A percentile compares a stretch with the other conserved stretches of the same genome.
Conservation (phyloP, 2,888 invertebrate genomes). For the Cylindroiulus punctatus region DNA sequence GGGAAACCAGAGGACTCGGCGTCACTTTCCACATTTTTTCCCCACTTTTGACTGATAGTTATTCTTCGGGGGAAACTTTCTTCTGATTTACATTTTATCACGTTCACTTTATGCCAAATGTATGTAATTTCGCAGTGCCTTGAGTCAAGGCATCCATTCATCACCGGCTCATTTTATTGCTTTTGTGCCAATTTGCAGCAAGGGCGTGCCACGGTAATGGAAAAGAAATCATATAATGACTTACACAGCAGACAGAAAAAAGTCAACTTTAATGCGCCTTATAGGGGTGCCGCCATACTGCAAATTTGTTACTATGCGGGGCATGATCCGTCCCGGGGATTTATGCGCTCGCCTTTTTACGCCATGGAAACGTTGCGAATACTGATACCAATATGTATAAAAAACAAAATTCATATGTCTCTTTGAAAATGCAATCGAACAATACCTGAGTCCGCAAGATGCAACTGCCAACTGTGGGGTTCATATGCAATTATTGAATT, state of each 20-base stretch:
- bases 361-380: not conserved
- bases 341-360: slow-evolving; percentile 14
- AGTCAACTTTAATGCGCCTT: slow-evolving; percentile 39
- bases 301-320: slow-evolving; percentile 50
- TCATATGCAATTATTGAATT: too few species aligned
- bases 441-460: too few species aligned
- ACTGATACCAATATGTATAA: not conserved
- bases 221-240: slow-evolving; percentile 51
- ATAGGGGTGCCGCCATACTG: slow-evolving; percentile 41
- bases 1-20: not conserved
- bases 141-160: slow-evolving; percentile 53
- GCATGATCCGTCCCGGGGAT: slow-evolving; percentile 40
- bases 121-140: slow-evolving; percentile 53
- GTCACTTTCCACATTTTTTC: slow-evolving; percentile 42
- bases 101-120: slow-evolving; percentile 51
- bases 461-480: too few species aligned
- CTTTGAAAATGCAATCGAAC: not conserved
- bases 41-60: slow-evolving; percentile 51
- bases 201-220: slow-evolving; percentile 51
- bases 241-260: slow-evolving; percentile 46
- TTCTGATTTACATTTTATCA: slow-evolving; percentile 53
- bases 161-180: slow-evolving; percentile 46
- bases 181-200: slow-evolving; percentile 48
- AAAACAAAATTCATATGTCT: not conserved
- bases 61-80: slow-evolving; percentile 53